Evolutionary conservation across 2,797 vertebrate species (phyloP).

Genomic region (Syngnathus acus): DNA sequence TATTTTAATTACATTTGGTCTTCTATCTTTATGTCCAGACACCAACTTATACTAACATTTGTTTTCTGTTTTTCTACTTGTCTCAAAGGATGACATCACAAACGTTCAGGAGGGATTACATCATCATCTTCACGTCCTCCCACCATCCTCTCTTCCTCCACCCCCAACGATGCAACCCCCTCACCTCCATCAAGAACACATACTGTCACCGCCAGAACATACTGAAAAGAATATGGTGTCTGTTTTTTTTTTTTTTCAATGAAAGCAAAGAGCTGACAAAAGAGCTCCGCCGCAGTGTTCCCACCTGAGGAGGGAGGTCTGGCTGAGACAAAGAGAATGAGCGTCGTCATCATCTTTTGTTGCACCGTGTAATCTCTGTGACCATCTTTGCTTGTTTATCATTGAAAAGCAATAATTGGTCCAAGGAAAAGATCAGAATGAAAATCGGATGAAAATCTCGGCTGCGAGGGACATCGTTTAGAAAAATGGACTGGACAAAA

Average conservation of each 20-base stretch:
- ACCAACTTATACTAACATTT: background rate
- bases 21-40: background rate
- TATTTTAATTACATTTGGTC: background rate
- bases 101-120: constrained; percentile 37
- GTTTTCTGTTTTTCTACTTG: background rate
- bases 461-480: background rate
- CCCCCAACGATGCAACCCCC: background rate
- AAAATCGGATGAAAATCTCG: background rate
- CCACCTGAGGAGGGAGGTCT: background rate
- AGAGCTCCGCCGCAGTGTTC: background rate
- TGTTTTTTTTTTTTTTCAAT: background rate
- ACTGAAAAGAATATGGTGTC: background rate
- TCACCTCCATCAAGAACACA: background rate
- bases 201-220: background rate
- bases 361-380: background rate
- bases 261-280: constrained; percentile 3
- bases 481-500: background rate
- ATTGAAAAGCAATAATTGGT: constrained; percentile 17
- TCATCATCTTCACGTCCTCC: constrained; percentile 10
- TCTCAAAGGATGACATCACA: constrained; percentile 35
- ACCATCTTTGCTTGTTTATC: constrained; percentile 9
- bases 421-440: background rate
- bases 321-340: background rate
- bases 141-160: background rate
- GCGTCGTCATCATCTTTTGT: constrained; percentile 1